Percentiles rank a stretch among this genome's conserved stretches.
phyloP scores from a whole-genome alignment of 2,113 vertebrate species.

The Pelecanoides urinatrix region DNA sequence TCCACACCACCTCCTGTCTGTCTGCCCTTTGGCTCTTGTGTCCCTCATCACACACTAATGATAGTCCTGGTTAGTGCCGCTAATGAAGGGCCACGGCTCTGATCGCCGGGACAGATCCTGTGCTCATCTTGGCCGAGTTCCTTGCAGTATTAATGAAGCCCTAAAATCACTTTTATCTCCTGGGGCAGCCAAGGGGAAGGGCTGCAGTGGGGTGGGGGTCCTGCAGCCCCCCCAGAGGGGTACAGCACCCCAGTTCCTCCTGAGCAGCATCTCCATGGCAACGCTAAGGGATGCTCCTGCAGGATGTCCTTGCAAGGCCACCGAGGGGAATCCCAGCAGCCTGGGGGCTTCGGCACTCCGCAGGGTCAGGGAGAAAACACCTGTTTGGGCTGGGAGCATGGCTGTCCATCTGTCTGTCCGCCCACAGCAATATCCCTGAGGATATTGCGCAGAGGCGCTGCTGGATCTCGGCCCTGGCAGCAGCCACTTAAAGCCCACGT shows the following conservation, averaged over 20 bases:
- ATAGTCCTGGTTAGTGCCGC: neutral
- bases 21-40: neutral
- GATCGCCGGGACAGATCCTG: neutral
- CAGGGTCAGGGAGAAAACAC: neutral
- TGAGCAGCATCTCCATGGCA: constrained; percentile 3
- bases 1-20: neutral
- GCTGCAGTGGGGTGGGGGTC: neutral
- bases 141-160: neutral
- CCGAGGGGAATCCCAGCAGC: neutral
- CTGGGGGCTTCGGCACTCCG: neutral
- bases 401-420: neutral
- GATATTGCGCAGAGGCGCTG: neutral
- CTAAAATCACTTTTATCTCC: neutral
- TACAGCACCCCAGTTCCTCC: neutral
- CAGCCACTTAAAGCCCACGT: neutral
- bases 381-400: neutral
- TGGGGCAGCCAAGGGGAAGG: neutral
- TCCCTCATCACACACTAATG: neutral
- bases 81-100: neutral
- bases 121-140: neutral
- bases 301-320: neutral
- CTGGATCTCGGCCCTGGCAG: neutral
- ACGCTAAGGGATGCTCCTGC: neutral
- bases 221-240: neutral
- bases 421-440: neutral